Conservation (phyloP, 1,140 invertebrate species). For the Euschistus heros region DNA sequence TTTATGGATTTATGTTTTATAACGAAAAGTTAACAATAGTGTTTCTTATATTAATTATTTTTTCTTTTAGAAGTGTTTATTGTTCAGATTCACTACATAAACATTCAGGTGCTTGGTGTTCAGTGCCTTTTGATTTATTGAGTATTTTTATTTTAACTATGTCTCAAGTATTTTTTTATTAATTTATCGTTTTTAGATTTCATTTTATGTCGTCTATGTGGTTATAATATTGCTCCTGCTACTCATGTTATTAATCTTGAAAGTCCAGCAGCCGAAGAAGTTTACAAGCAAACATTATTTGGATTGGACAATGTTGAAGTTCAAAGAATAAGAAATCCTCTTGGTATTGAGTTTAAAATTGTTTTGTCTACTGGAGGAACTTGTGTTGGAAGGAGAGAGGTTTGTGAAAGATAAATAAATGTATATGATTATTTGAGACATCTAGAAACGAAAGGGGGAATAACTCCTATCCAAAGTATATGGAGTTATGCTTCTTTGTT, state of each 20-base stretch:
- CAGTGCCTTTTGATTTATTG: no score
- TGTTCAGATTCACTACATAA: no score
- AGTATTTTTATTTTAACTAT: no score
- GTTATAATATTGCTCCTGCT: slow-evolving; percentile 27
- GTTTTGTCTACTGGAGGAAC: slow-evolving; percentile 24
- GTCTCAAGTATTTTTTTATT: background rate
- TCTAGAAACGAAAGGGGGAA: no score
- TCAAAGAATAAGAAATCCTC: slow-evolving; percentile 27
- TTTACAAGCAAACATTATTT: slow-evolving; percentile 25
- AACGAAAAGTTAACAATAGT: no score
- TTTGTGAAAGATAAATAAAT: slow-evolving; percentile 1
- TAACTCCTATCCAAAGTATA: no score
- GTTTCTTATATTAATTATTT: no score
- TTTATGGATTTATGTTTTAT: no score
- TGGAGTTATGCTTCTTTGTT: no score
- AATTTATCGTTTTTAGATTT: slow-evolving; percentile 26
- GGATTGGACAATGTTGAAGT: slow-evolving; percentile 27
- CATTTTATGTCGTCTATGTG: slow-evolving; percentile 28
- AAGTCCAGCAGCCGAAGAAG: slow-evolving; percentile 24
- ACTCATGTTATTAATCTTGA: slow-evolving; percentile 22
- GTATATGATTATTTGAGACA: no score
- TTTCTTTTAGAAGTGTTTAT: no score
- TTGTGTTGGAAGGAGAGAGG: slow-evolving; percentile 26
- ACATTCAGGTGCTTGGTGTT: no score
- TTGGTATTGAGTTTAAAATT: slow-evolving; percentile 28